phyloP scores from a whole-genome alignment of 2,113 vertebrate genomes.

The Ageneiosus marmoratus region DNA sequence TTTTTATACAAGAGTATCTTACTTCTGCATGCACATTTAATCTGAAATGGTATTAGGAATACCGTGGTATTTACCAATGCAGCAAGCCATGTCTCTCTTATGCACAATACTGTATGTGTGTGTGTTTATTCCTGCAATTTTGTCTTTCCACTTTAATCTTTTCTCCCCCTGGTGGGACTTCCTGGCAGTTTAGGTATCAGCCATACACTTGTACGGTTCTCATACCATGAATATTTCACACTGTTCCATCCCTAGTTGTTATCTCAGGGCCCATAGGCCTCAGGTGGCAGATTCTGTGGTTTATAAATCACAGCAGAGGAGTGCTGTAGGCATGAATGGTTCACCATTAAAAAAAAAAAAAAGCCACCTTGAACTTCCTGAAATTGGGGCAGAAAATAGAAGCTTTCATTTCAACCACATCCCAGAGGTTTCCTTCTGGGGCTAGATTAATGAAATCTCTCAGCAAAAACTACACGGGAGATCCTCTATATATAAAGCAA shows the following conservation, averaged over 20 bases:
- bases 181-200: too few relatives aligned
- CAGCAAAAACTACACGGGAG: constrained; percentile 1
- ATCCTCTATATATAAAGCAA: neutral
- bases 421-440: constrained; percentile 12
- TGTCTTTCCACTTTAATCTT: neutral
- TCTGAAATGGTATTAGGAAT: neutral
- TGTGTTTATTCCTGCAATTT: neutral
- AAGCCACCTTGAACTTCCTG: constrained; percentile 12
- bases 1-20: neutral
- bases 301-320: constrained; percentile 1
- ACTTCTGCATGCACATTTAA: neutral
- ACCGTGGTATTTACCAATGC: neutral
- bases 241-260: neutral
- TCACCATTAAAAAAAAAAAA: neutral
- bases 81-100: neutral
- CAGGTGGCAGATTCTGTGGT: neutral
- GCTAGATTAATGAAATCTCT: constrained; percentile 14
- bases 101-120: neutral
- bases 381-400: constrained; percentile 30
- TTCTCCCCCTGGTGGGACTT: neutral
- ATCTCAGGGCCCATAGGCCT: neutral
- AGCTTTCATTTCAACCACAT: constrained; percentile 36
- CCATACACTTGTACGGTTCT: neutral
- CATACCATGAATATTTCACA: constrained; percentile 18
- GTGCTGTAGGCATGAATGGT: constrained; percentile 7